phyloP scores from a whole-genome alignment of 2,113 vertebrate species.

The Lates calcarifer region DNA sequence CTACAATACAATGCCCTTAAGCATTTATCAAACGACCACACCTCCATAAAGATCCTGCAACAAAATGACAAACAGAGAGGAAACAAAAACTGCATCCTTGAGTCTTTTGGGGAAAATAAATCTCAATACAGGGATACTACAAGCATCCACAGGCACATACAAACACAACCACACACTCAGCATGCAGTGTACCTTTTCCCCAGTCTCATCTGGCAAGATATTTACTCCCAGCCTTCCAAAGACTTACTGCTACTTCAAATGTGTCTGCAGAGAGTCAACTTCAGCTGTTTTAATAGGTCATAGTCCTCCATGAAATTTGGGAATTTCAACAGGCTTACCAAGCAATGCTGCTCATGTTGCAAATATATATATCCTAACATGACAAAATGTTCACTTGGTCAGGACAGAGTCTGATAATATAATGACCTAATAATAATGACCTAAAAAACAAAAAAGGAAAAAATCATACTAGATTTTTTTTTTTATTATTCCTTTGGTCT shows the following conservation, averaged over 20 bases:
- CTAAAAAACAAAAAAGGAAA: conserved; percentile 5
- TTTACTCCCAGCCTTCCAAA: conserved; percentile 3
- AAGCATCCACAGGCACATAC: neutral
- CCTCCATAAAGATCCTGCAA: neutral
- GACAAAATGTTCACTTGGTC: neutral
- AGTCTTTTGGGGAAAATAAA: neutral
- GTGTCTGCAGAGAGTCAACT: conserved; percentile 17
- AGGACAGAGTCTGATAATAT: neutral
- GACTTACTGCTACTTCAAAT: neutral
- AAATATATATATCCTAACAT: neutral
- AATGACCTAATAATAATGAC: conserved; percentile 17
- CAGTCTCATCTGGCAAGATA: conserved; percentile 5
- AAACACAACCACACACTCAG: neutral
- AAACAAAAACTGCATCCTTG: neutral
- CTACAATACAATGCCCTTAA: neutral
- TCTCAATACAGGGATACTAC: neutral
- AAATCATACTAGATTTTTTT: neutral
- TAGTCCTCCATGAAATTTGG: conserved; percentile 5
- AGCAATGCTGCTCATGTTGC: neutral
- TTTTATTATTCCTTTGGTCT: neutral
- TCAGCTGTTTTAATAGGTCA: conserved; percentile 31
- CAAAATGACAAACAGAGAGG: neutral
- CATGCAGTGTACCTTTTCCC: neutral
- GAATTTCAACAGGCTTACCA: conserved; percentile 15
- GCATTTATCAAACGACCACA: neutral